Base-by-base conservation (phyloP, 2,888 invertebrate species). In the Fabriciana adippe region DNA sequence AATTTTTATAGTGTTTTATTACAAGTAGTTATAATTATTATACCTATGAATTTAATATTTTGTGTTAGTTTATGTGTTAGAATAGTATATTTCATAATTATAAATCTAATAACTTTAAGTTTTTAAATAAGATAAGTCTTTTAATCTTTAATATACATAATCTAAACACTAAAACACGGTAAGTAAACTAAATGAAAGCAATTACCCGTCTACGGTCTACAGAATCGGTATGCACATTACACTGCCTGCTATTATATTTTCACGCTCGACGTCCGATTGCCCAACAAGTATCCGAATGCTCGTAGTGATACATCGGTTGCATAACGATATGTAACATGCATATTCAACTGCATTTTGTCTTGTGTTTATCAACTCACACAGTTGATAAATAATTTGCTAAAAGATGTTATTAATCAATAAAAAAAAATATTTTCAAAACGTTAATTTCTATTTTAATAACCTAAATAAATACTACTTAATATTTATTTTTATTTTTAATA, bases 171-270 rank as follows among this genome's bases (percentile, higher is more conserved):
- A 71, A 68, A 68, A 69, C 70, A 68, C 74, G 61, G 73, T 75
- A 75, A 76, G 75, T 76, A 73, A 75, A 73, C 75, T 78, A 79
- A 82, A 82, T 81, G 78, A 78, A 81, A 79, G 77, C 78, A 80
- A 79, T 82, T 81, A 81, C 73, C 68, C 62, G 74, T 69, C 64
- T 72, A 75, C 75, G 75, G 69, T 74, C 75, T 69, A 73, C 68
- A 64, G 74, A 73, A 69, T 74, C 67, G 75, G 74, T 74, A 77
- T 80, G 78, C 77, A 77, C 77, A 79, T 76, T 77, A 77, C 74
- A 74, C 74, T 75, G 78, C 75, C 77, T 73, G 78, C 81, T 77
- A 86, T 86, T 86, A 85, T 79, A 83, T 85, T 86, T 84, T 84
- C 81, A 86, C 81, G 86, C 78, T 82, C 74, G 73, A 77, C 78